Percentiles rank a stretch among this genome's conserved stretches.
phyloP scores from a whole-genome alignment of 2,888 invertebrate species.

The Colostygia pectinataria region DNA sequence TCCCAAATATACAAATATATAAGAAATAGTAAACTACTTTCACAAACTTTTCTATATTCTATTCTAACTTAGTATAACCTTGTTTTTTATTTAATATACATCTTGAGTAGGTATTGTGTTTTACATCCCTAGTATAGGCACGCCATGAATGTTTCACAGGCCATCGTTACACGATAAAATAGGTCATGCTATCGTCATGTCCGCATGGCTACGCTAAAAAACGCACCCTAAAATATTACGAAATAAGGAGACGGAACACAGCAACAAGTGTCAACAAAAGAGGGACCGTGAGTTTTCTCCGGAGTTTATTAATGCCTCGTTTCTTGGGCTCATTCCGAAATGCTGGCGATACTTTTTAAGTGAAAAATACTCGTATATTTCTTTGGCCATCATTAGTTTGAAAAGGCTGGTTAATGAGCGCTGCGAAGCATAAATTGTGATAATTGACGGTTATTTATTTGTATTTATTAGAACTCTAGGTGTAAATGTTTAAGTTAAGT shows the following conservation, averaged over 20 bases:
- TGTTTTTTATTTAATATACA: too few species aligned
- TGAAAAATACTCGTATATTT: conserved; percentile 30
- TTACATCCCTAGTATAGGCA: too few species aligned
- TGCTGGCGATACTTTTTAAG: conserved; percentile 33
- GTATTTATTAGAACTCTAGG: not conserved
- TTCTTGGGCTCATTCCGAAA: conserved; percentile 38
- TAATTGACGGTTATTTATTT: not conserved
- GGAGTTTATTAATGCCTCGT: conserved; percentile 52
- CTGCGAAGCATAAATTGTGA: conserved; percentile 14
- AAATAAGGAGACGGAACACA: conserved; percentile 42
- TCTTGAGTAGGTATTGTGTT: too few species aligned
- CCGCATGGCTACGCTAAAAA: conserved; percentile 16
- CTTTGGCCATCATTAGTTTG: conserved; percentile 24
- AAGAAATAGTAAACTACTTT: too few species aligned
- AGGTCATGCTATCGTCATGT: conserved; percentile 13
- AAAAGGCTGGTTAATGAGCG: conserved; percentile 22
- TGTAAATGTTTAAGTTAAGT: too few species aligned
- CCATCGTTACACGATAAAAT: too few species aligned
- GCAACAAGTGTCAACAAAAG: conserved; percentile 65
- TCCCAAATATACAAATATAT: too few species aligned
- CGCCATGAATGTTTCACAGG: too few species aligned
- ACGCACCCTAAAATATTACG: conserved; percentile 32
- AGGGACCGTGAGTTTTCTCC: conserved; percentile 43
- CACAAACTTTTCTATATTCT: too few species aligned
- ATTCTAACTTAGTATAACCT: too few species aligned